Base-by-base conservation (phyloP, 2,113 vertebrate species). In the Caranx melampygus region DNA sequence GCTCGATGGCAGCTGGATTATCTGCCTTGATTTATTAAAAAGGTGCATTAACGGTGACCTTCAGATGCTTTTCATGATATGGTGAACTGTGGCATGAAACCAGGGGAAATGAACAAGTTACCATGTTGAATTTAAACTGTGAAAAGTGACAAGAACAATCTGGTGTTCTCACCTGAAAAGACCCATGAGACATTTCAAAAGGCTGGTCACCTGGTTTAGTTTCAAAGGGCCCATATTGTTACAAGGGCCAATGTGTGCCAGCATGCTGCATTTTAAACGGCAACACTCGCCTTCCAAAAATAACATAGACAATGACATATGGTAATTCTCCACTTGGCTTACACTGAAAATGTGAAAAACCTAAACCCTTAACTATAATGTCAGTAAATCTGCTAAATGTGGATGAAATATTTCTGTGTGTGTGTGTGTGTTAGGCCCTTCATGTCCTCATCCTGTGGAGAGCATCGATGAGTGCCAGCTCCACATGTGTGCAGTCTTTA, bases 1-100 rank as follows among this genome's bases (percentile, higher is more conserved):
- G 75, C 79, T 84, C 84, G 6, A 10, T 66, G 73, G 44, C 82
- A 65, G 67, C 67, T 78, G 80, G 84, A 78, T 85, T 54, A 79
- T 64, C 72, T 60, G 62, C 58, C 81, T 3, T 60, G 64, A 16
- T 73, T 74, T 68, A 61, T 67, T 40, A 31, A 70, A 49, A 51
- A 77, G 51, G 42, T 77, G 78, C 44, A 6, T 35, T 20, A 59
- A 76, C 33, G 1, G 33, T 79, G 82, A 91, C 89, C 87, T 88
- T 91, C 83, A 79, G 26, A 7, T 16, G 49, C 8, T 57, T 49
- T n/a, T 34, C 5, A 6, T 14, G 2, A 75, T 21, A 52, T 51
- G 49, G 45, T 47, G 45, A 47, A 47, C 4, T 31, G 52, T 20
- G 42, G 20, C 13, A 57, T 16, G 35, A 6, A 44, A 52, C 33